These are phyloP conservation scores for Orthonyx spaldingii DNA, from an alignment of 2,113 vertebrate species.

Conservation along the genomic window DNA sequence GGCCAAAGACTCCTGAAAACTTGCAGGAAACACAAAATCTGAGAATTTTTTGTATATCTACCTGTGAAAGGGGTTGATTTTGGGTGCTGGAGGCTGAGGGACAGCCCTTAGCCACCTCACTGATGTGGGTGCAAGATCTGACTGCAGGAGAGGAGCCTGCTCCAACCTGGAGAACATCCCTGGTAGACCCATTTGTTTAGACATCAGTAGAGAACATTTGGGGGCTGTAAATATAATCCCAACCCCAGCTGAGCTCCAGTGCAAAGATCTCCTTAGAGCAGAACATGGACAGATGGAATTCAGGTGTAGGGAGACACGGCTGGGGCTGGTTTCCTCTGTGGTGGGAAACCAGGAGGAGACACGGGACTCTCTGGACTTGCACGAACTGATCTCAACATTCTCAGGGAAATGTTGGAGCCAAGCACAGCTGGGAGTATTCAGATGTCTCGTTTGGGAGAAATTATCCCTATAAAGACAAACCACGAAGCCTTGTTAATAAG, in stretches of 20 bases:
- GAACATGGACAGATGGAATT: not conserved
- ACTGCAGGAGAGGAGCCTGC: not conserved
- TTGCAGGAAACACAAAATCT: not conserved
- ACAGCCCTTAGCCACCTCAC: not conserved
- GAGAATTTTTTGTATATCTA: not conserved
- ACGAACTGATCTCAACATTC: not conserved
- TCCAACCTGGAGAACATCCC: not conserved
- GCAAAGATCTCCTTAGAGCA: not conserved
- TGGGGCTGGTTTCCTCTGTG: not conserved
- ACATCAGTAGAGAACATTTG: not conserved
- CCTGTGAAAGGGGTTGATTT: not conserved
- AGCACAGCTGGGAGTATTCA: not conserved
- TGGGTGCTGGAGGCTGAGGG: not conserved
- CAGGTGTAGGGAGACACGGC: not conserved
- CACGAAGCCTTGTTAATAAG: not conserved
- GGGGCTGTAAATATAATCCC: not conserved
- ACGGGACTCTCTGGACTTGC: not conserved
- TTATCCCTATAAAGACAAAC: not conserved
- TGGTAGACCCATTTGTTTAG: not conserved
- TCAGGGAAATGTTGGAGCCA: not conserved
- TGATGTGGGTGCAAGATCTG: not conserved
- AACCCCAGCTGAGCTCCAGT: not conserved
- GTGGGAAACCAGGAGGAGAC: not conserved
- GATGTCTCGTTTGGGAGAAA: not conserved
- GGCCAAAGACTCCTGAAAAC: not conserved